These are phyloP conservation scores for Heliconius erato DNA, from an alignment of 2,888 invertebrate genomes.

Conservation along the genomic window DNA sequence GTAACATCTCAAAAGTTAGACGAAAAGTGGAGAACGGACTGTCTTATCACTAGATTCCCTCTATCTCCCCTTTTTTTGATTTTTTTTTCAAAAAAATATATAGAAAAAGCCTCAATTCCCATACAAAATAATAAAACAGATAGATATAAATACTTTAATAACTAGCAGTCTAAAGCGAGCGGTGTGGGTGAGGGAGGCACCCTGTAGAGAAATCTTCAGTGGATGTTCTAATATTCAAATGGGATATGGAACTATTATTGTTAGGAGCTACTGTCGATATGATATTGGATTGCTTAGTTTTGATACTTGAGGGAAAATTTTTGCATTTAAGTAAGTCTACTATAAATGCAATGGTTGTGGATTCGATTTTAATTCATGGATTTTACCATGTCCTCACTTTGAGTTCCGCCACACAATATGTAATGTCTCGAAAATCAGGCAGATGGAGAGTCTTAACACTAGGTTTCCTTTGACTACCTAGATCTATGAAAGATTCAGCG, in stretches of 20 bases:
- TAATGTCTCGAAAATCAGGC: too few relatives aligned
- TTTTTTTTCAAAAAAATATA: background rate
- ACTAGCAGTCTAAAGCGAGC: constrained; percentile 27
- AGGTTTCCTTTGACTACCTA: too few relatives aligned
- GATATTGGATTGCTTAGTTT: constrained; percentile 58
- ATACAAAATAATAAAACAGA: background rate
- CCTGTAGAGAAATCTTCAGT: constrained; percentile 79
- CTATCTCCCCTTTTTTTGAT: background rate
- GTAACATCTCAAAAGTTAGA: background rate
- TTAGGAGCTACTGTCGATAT: constrained; percentile 85
- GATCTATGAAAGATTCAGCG: too few relatives aligned
- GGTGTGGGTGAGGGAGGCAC: constrained; percentile 60
- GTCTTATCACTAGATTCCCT: background rate
- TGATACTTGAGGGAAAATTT: constrained; percentile 62
- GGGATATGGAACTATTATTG: constrained; percentile 86
- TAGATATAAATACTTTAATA: constrained; percentile 26
- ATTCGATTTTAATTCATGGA: too few relatives aligned
- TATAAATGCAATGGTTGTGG: too few relatives aligned
- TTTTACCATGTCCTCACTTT: too few relatives aligned
- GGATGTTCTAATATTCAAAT: constrained; percentile 86
- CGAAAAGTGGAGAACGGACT: background rate
- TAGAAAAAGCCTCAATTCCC: background rate
- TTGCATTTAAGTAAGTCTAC: background rate
- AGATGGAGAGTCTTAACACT: too few relatives aligned
- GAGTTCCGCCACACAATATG: too few relatives aligned